Conservation (phyloP, 2,113 vertebrate species). For the Myotis davidii region DNA sequence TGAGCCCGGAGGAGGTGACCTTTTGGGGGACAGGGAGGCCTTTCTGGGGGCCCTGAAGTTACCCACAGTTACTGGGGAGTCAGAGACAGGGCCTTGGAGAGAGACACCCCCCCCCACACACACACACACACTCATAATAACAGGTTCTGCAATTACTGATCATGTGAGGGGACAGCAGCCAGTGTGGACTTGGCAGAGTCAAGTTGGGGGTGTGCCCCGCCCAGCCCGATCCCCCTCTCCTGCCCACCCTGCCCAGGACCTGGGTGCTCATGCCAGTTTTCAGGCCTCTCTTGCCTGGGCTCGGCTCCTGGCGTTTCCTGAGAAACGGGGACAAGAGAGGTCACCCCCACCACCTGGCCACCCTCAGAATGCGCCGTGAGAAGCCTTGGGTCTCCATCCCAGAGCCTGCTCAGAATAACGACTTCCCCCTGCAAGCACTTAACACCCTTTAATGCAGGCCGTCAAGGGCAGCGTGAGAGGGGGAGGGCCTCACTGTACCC, state of each 20-base stretch:
- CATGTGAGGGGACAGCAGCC: neutral
- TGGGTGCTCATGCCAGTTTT: neutral
- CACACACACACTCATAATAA: neutral
- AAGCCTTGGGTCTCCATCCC: neutral
- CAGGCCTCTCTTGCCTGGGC: neutral
- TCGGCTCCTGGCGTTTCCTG: neutral
- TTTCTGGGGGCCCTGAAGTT: neutral
- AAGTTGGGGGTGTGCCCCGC: neutral
- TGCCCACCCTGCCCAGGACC: neutral
- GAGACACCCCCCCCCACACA: neutral
- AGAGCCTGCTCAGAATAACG: neutral
- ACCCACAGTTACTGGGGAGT: neutral
- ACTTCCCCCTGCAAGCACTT: neutral
- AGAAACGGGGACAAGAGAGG: neutral
- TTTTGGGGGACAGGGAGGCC: neutral
- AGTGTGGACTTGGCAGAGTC: neutral
- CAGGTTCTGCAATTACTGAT: neutral
- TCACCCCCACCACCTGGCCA: neutral
- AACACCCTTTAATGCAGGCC: neutral
- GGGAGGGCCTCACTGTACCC: neutral
- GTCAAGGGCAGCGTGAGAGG: neutral
- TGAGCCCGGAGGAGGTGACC: neutral
- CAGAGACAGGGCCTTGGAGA: neutral
- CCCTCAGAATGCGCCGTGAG: neutral
- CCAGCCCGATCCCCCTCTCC: neutral